Base-by-base conservation (phyloP, 2,888 invertebrate species). In the Herminia tarsipennalis region DNA sequence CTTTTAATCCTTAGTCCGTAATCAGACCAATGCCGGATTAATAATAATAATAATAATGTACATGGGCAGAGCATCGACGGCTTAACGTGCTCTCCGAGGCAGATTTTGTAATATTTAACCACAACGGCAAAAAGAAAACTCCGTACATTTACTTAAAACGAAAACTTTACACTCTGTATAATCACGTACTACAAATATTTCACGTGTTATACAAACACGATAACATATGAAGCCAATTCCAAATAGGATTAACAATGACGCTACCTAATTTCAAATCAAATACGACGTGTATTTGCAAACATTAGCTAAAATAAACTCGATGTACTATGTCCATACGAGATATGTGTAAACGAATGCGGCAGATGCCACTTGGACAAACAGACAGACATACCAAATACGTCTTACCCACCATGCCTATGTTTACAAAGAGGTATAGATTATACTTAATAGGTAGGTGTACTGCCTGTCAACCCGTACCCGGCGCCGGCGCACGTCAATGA, bases 291-390 rank as follows among this genome's bases (percentile, higher is more conserved):
- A 56, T 62, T 55, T 53, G 60, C 60, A 50, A 55, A 57, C 58
- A 61, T 58, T 56, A 53, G 46, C 17, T 52, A 35, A 44, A 51
- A 53, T 44, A 55, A 61, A 56, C 55, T 45, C 49, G 29, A 45
- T 52, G 54, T 54, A 37, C 51, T 45, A 5, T 49, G 46, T 45
- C 51, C 52, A 36, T 56, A 27, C 50, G 10, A 47, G 55, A 58
- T 53, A 43, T 61, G 53, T 70, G 67, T 61, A 70, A 75, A 76
- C 71, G 47, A 59, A 62, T 62, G 56, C 65, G 56, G 68, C 73
- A 73, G 72, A 78, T 73, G 75, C 73, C 72, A 74, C 67, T 75
- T 74, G 61, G 60, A 65, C 78, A 79, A 76, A 79, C 65, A 74
- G 56, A 70, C 69, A 74, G n/a, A 63, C 64, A 49, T 60, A 56